phyloP scores from a whole-genome alignment of 2,113 vertebrate species.

The Salvelinus namaycush region DNA sequence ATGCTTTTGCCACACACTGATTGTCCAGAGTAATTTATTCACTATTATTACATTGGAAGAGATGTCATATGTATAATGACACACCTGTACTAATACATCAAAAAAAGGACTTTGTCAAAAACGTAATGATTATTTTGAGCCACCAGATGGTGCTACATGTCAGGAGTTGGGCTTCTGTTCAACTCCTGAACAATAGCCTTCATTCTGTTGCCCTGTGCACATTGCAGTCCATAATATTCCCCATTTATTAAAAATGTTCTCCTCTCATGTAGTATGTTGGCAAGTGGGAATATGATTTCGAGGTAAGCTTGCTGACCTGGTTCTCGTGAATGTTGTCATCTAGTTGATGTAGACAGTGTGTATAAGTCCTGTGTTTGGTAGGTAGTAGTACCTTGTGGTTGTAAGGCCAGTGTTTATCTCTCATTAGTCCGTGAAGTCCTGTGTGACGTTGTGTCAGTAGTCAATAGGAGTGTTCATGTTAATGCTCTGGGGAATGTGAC shows the following conservation, averaged over 20 bases:
- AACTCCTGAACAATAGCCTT: not conserved
- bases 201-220: conserved; percentile 33
- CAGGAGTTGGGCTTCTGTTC: conserved; percentile 20
- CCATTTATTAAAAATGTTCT: conserved; percentile 44
- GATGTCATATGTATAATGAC: not conserved
- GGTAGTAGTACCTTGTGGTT: conserved; percentile 7
- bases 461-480: conserved; percentile 23
- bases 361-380: conserved; percentile 20
- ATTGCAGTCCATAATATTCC: not conserved
- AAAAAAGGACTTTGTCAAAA: not conserved
- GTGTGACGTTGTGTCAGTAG: conserved; percentile 27
- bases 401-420: not conserved
- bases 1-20: too few relatives aligned
- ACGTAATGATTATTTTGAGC: conserved; percentile 20
- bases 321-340: conserved; percentile 2
- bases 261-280: conserved; percentile 81
- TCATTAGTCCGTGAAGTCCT: not conserved
- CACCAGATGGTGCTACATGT: conserved; percentile 70
- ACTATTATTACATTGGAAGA: not conserved
- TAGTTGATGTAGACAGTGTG: conserved; percentile 6
- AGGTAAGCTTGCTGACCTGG: conserved; percentile 81
- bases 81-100: not conserved
- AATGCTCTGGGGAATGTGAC: conserved; percentile 2
- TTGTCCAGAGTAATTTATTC: not conserved
- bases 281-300: conserved; percentile 94